phyloP scores from a whole-genome alignment of 2,888 invertebrate species.

The Dryococelus australis region DNA sequence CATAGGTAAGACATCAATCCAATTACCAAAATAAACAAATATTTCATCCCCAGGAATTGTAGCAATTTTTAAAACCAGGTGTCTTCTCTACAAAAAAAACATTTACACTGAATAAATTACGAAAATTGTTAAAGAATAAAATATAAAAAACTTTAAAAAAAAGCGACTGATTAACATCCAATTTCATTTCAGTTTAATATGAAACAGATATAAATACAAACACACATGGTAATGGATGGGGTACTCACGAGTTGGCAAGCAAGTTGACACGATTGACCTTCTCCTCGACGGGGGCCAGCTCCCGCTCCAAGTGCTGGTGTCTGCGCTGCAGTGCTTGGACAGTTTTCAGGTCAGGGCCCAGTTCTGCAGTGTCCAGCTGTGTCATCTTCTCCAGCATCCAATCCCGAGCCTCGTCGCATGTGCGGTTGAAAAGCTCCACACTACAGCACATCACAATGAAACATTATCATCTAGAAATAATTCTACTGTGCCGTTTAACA shows the following conservation, averaged over 20 bases:
- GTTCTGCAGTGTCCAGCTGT: slow-evolving; percentile 78
- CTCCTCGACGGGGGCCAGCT: slow-evolving; percentile 92
- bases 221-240: too few species aligned
- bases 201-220: too few species aligned
- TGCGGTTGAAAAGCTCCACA: slow-evolving; percentile 94
- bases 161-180: too few species aligned
- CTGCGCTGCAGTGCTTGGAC: slow-evolving; percentile 90
- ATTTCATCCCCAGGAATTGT: too few species aligned
- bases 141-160: too few species aligned
- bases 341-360: slow-evolving; percentile 87
- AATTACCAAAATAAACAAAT: too few species aligned
- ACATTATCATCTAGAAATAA: neutral
- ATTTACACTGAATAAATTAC: too few species aligned
- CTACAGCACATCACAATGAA: slow-evolving; percentile 58
- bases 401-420: slow-evolving; percentile 94
- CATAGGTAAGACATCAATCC: too few species aligned
- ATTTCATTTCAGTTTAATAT: too few species aligned
- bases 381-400: slow-evolving; percentile 98
- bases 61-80: too few species aligned
- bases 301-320: slow-evolving; percentile 92
- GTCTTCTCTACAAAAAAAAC: too few species aligned
- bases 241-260: slow-evolving; percentile 80
- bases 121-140: too few species aligned
- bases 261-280: slow-evolving; percentile 84
- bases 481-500: neutral